Evolutionary conservation across 2,113 vertebrate genomes (phyloP), one percentile per base, ranked within the genome.

Genomic region (Ciconia stormi): DNA sequence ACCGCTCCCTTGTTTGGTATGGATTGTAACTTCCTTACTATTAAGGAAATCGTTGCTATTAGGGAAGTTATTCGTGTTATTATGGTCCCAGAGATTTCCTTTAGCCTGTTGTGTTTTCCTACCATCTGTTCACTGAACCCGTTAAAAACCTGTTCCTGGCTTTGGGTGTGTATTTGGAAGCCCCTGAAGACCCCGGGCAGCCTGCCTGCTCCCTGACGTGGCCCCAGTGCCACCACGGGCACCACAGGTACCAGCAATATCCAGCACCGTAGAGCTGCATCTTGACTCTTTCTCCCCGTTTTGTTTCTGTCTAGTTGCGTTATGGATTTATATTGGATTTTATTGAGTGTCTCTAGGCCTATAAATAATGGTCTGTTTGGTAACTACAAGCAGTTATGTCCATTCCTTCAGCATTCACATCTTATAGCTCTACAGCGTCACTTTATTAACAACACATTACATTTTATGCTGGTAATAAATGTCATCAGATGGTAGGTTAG

Each of bases 121-220:
- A 7, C 5, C 4, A 30, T 50, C 32, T 44, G 8, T 83, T 84
- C 50, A 32, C 79, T 65, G 47, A 93, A 89, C 19, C 49, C 30
- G 17, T 89, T 93, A 92, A 84, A 95, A 97, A 76, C 85, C 90
- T 53, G 18, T 87, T 47, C 74, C 70, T 91, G 76, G 59, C 65
- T 87, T 92, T 20, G 61, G 42, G 49, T 70, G 58, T 55, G 3
- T 89, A 56, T 78, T 95, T 95, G 89, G 87, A 96, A 95, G 69
- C 23, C 29, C 36, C 16, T 23, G 8, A 58, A 78, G 40, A 61
- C 36, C 27, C 71, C 12, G 7, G 49, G 66, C 18, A 55, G 38
- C n/a, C 59, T 85, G 34, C 71, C 71, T 47, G 70, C 86, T 65
- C 82, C 49, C 50, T 66, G 82, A 49, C 5, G 2, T 34, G 40